Evolutionary conservation across 2,888 invertebrate species (phyloP).

Genomic region (Ophion ventricosus): DNA sequence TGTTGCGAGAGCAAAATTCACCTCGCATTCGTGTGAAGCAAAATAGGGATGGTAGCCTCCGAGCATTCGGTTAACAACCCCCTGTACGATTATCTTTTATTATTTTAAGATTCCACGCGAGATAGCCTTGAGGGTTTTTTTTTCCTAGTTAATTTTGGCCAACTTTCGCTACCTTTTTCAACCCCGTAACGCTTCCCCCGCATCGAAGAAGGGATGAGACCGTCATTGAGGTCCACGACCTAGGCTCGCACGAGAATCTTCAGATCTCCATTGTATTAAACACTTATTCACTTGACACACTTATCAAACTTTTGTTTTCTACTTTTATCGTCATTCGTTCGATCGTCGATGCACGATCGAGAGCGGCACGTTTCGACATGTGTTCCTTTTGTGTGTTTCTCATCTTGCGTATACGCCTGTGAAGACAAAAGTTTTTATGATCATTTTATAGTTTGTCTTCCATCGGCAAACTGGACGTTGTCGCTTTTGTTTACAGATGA

Average conservation of each 20-base stretch:
- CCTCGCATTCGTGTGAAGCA: background rate
- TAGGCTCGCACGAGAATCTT: background rate
- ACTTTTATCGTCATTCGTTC: background rate
- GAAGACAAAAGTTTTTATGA: too few relatives aligned
- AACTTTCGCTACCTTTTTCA: conserved; percentile 41
- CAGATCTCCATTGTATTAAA: conserved; percentile 30
- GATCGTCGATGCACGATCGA: background rate
- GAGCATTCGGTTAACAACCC: conserved; percentile 1
- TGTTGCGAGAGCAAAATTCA: conserved; percentile 29
- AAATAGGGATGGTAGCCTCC: background rate
- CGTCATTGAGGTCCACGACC: conserved; percentile 38
- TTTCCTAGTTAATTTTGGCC: conserved; percentile 37
- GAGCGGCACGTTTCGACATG: background rate
- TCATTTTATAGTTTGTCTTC: too few relatives aligned
- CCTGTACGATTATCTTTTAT: conserved; percentile 60
- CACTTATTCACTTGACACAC: conserved; percentile 32
- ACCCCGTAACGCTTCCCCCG: background rate
- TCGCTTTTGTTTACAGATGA: too few relatives aligned
- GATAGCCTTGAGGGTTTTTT: conserved; percentile 56
- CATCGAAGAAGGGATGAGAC: conserved; percentile 3
- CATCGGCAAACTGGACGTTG: too few relatives aligned
- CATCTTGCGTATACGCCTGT: too few relatives aligned
- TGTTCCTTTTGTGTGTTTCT: background rate
- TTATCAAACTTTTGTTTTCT: conserved; percentile 1
- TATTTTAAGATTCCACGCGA: conserved; percentile 61